A percentile compares a stretch with the other conserved stretches of the same genome.
phyloP scores from a whole-genome alignment of 1,140 invertebrate genomes.

The Drosophila kepulauana region DNA sequence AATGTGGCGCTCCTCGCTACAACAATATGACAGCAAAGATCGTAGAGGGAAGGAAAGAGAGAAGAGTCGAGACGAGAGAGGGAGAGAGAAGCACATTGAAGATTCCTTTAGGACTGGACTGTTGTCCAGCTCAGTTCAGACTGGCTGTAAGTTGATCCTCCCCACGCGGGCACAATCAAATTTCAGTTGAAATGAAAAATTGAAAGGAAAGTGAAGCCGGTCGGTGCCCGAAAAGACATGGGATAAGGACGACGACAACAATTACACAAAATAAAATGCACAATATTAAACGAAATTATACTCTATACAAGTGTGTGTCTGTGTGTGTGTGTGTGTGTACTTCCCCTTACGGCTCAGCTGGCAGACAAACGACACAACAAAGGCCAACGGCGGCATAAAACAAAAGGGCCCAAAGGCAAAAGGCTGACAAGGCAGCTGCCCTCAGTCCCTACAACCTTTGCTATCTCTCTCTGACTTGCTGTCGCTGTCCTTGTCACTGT shows the following conservation, averaged over 20 bases:
- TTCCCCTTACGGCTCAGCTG: constrained; percentile 45
- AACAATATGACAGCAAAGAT: constrained; percentile 68
- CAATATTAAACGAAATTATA: constrained; percentile 83
- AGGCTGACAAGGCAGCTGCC: constrained; percentile 75
- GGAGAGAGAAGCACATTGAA: not conserved
- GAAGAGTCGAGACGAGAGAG: not conserved
- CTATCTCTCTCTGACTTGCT: not conserved
- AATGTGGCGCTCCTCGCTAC: constrained; percentile 66
- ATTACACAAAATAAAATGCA: constrained; percentile 83
- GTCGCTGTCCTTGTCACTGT: constrained; percentile 12
- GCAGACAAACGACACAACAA: constrained; percentile 67
- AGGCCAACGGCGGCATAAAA: constrained; percentile 79
- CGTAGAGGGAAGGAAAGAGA: constrained; percentile 15
- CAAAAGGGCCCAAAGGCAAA: constrained; percentile 73
- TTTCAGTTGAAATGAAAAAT: constrained; percentile 65
- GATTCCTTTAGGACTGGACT: constrained; percentile 19
- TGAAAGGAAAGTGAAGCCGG: constrained; percentile 67
- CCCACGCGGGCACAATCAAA: constrained; percentile 45
- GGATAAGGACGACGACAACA: constrained; percentile 59
- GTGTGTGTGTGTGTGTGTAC: constrained; percentile 13
- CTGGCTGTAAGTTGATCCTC: constrained; percentile 68
- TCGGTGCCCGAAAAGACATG: constrained; percentile 21
- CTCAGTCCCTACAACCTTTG: constrained; percentile 21
- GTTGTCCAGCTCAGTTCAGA: constrained; percentile 20
- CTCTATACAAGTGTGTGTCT: constrained; percentile 36